phyloP scores from a whole-genome alignment of 2,113 vertebrate species.

The Empidonax traillii region DNA sequence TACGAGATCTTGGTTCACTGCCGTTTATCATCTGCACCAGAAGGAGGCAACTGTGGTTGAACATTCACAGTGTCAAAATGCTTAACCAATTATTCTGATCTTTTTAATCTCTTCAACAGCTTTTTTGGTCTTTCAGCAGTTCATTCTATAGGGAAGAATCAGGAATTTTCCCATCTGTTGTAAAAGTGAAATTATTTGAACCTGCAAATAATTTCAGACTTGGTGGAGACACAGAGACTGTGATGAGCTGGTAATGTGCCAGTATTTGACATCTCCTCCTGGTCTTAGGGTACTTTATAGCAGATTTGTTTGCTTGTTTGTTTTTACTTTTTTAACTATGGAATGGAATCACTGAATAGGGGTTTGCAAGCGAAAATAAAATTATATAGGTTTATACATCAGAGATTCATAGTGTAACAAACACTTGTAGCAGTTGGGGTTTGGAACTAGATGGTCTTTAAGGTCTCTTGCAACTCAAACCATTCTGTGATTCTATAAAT shows the following conservation, averaged over 20 bases:
- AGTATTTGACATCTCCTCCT: not conserved
- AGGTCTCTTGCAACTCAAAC: not conserved
- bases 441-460: not conserved
- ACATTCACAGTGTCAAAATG: not conserved
- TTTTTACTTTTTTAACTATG: not conserved
- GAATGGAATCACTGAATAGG: not conserved
- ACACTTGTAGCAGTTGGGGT: not conserved
- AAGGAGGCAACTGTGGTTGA: not conserved
- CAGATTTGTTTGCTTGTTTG: not conserved
- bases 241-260: not conserved
- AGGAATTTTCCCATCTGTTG: not conserved
- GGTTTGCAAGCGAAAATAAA: not conserved
- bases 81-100: constrained; percentile 21
- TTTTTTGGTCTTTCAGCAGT: not conserved
- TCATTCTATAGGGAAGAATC: not conserved
- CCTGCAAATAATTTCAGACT: constrained; percentile 4
- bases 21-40: not conserved
- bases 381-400: not conserved
- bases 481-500: not conserved
- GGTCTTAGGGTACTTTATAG: not conserved
- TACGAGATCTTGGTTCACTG: not conserved
- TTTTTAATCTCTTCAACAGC: constrained; percentile 13
- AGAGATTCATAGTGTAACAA: not conserved
- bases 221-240: not conserved
- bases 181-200: constrained; percentile 3